Percentiles rank a stretch among this genome's conserved stretches.
These are phyloP conservation scores for Ceriagrion tenellum DNA, from an alignment of 2,888 invertebrate genomes.

Conservation along the genomic window DNA sequence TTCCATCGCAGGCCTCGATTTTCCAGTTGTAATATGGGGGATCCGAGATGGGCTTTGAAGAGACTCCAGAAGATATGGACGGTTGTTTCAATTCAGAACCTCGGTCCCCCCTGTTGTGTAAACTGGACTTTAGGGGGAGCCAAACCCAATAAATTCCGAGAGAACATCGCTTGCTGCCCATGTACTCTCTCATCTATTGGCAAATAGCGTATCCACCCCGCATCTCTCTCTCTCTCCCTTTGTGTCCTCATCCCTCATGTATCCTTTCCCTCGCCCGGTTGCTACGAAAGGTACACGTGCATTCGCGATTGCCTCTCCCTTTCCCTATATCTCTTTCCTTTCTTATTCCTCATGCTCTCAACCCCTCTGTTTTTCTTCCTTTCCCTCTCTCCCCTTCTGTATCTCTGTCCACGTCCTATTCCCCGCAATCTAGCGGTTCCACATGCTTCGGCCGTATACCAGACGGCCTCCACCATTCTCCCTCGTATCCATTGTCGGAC, in stretches of 20 bases:
- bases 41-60: background rate
- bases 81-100: slow-evolving; percentile 1
- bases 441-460: slow-evolving; percentile 26
- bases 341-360: too few species aligned
- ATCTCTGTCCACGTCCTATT: background rate
- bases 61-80: background rate
- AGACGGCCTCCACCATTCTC: background rate
- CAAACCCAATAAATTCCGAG: slow-evolving; percentile 28
- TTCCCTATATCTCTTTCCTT: background rate
- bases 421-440: background rate
- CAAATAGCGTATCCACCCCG: background rate
- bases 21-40: background rate
- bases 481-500: background rate
- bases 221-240: background rate
- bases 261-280: background rate
- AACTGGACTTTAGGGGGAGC: slow-evolving; percentile 7
- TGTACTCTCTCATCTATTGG: background rate
- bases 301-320: background rate
- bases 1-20: background rate
- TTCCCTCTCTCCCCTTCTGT: background rate
- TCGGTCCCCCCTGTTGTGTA: slow-evolving; percentile 14
- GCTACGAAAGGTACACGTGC: background rate
- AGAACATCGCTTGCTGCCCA: background rate
- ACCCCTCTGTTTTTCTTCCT: background rate
- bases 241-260: background rate